Evolutionary conservation across 2,113 vertebrate genomes (phyloP).

Genomic region (Ptyas mucosa): DNA sequence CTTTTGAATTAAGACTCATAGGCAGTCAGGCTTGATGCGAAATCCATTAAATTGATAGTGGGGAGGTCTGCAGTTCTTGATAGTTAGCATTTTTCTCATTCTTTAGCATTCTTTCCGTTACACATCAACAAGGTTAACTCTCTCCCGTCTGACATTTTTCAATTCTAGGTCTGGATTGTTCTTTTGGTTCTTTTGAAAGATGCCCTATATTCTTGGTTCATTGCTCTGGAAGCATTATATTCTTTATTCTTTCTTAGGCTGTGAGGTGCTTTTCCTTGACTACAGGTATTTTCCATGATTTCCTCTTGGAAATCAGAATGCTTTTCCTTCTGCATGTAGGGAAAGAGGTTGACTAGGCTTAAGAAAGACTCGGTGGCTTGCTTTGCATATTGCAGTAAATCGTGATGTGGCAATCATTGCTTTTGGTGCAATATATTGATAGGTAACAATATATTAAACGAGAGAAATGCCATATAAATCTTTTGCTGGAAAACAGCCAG

Average conservation of each 20-base stretch:
- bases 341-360: neutral
- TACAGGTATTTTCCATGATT: neutral
- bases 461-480: neutral
- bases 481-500: neutral
- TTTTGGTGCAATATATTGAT: neutral
- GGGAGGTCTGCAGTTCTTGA: neutral
- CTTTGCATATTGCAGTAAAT: neutral
- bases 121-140: no score
- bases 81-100: conserved; percentile 11
- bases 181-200: neutral
- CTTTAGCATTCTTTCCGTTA: neutral
- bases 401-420: neutral
- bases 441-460: neutral
- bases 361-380: neutral
- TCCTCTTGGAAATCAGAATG: neutral
- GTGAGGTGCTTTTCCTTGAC: neutral
- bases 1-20: neutral
- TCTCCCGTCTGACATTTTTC: neutral
- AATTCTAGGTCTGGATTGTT: neutral
- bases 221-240: neutral
- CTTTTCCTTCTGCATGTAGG: neutral
- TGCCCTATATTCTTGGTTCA: neutral
- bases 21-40: neutral
- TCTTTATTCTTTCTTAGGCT: neutral
- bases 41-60: neutral